Evolutionary conservation across 2,113 vertebrate species (phyloP).

Genomic region (Peromyscus leucopus): DNA sequence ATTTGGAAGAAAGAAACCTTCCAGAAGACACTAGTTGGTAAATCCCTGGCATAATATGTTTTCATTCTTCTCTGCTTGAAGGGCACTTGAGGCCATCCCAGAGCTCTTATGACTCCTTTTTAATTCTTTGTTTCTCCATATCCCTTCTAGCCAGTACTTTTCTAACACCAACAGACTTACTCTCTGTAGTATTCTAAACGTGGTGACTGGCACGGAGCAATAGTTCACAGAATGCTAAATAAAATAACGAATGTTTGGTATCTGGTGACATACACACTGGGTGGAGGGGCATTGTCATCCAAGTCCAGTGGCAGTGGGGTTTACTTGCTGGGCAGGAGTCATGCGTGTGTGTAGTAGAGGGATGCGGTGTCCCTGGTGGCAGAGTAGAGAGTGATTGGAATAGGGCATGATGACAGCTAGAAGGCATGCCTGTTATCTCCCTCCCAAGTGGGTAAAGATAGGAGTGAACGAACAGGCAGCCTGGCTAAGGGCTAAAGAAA

Average conservation of each 20-base stretch:
- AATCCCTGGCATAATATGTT: not conserved
- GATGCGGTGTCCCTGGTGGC: not conserved
- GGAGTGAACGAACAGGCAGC: not conserved
- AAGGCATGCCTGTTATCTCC: not conserved
- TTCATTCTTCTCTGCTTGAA: not conserved
- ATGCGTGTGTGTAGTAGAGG: not conserved
- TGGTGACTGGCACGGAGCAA: not conserved
- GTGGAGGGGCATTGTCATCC: not conserved
- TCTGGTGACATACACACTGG: not conserved
- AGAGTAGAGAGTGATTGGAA: not conserved
- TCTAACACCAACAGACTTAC: not conserved
- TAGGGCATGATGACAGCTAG: not conserved
- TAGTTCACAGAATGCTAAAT: not conserved
- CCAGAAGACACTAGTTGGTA: not conserved
- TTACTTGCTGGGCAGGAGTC: not conserved
- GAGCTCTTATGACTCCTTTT: not conserved
- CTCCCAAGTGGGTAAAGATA: not conserved
- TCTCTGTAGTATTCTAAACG: not conserved
- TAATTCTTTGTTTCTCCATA: constrained; percentile 5
- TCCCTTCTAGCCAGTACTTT: not conserved
- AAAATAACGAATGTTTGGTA: not conserved
- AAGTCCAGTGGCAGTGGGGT: not conserved
- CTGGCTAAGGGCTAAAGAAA: not conserved
- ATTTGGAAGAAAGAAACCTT: constrained; percentile 24
- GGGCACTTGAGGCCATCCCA: not conserved